Conservation (phyloP, 2,888 invertebrate species). For the Dascillus cervinus region DNA sequence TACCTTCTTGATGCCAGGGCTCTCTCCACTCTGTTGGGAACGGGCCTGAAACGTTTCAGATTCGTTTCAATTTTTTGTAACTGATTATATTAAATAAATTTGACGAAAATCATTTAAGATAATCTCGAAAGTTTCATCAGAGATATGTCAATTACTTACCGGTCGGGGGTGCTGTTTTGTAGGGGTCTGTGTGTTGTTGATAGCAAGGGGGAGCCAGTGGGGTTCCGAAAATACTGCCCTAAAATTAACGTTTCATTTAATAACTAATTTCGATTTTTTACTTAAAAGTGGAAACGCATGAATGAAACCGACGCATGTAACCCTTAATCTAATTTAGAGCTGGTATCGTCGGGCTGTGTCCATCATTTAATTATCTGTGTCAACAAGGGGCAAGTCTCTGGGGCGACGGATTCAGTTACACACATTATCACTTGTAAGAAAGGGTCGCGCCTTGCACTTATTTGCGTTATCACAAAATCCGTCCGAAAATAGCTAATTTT, state of each 20-base stretch:
- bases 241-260: slow-evolving; percentile 13
- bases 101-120: slow-evolving; percentile 6
- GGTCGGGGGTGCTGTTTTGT: slow-evolving; percentile 30
- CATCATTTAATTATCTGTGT: slow-evolving; percentile 6
- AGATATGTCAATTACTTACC: slow-evolving; percentile 32
- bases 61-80: slow-evolving; percentile 8
- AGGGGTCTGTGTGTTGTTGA: slow-evolving; percentile 34
- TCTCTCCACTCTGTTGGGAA: slow-evolving; percentile 42
- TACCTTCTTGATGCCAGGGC: slow-evolving; percentile 44
- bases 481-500: too few species aligned
- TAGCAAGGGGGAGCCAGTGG: slow-evolving; percentile 25
- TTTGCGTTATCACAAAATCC: too few species aligned
- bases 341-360: too few species aligned
- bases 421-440: background rate
- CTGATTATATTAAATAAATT: too few species aligned
- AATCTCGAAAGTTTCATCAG: too few species aligned
- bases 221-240: slow-evolving; percentile 28
- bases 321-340: too few species aligned
- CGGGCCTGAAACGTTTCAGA: slow-evolving; percentile 31
- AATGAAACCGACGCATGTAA: too few species aligned
- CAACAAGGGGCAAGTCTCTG: slow-evolving; percentile 5
- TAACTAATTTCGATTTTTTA: too few species aligned
- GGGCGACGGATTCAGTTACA: slow-evolving; percentile 3
- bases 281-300: too few species aligned
- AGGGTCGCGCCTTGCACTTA: slow-evolving; percentile 3